Conservation (phyloP, 2,797 vertebrate genomes). For the Macropodus opercularis region DNA sequence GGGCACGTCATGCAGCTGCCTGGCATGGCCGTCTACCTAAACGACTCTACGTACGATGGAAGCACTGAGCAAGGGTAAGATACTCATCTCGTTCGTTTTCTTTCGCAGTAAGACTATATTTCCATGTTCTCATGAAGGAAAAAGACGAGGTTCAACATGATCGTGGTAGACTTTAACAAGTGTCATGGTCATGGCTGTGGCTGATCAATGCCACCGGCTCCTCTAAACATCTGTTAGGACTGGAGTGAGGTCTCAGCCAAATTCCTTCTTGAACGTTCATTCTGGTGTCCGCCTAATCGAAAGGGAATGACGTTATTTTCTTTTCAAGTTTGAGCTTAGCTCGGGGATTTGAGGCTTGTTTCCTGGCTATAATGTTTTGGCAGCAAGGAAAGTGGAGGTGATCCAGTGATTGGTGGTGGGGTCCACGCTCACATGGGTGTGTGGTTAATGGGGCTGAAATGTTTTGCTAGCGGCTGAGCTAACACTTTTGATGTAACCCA, state of each 20-base stretch:
- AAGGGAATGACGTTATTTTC: constrained; percentile 62
- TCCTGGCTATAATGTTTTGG: constrained; percentile 68
- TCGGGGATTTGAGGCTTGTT: constrained; percentile 68
- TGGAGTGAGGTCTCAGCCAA: constrained; percentile 31
- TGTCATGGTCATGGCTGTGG: constrained; percentile 12
- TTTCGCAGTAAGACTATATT: constrained; percentile 30
- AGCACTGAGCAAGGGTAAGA: constrained; percentile 85
- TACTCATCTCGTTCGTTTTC: constrained; percentile 20
- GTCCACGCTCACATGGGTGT: constrained; percentile 58
- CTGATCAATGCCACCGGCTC: constrained; percentile 25
- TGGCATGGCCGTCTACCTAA: constrained; percentile 83
- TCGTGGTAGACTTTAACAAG: constrained; percentile 15
- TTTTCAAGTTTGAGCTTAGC: constrained; percentile 29
- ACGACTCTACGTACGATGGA: constrained; percentile 94
- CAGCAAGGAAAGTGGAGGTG: constrained; percentile 41
- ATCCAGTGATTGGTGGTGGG: constrained; percentile 17
- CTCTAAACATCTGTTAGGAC: constrained; percentile 44
- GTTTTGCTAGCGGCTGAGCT: constrained; percentile 77
- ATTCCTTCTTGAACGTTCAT: constrained; percentile 41
- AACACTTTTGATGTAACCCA: constrained; percentile 76
- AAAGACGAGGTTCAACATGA: constrained; percentile 10
- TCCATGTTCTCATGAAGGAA: constrained; percentile 4
- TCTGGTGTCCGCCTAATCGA: constrained; percentile 60
- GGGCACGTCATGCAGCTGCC: constrained; percentile 89
- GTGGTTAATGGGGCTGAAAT: constrained; percentile 78